These are phyloP conservation scores for Eueremaeus valkanovi DNA, from an alignment of 2,888 invertebrate genomes.

Conservation along the genomic window DNA sequence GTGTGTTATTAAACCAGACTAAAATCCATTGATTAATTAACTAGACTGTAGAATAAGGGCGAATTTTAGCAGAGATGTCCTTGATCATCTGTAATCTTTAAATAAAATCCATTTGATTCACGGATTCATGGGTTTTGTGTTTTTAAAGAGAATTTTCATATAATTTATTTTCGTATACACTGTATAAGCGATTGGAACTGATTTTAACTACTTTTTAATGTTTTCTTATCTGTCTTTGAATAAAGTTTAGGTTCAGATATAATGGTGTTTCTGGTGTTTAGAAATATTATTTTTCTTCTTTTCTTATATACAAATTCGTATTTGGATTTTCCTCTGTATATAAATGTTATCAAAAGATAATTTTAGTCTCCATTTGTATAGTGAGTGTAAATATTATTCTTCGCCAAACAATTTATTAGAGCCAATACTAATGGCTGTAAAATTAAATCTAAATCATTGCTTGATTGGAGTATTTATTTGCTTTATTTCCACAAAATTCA, in stretches of 20 bases:
- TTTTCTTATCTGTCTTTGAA: neutral
- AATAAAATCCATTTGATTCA: neutral
- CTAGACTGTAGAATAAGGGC: too few species aligned
- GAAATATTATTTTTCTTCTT: neutral
- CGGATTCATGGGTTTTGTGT: conserved; percentile 4
- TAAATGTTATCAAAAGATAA: too few species aligned
- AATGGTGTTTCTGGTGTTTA: too few species aligned
- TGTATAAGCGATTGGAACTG: neutral
- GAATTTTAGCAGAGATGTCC: too few species aligned
- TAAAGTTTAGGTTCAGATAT: neutral
- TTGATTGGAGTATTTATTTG: too few species aligned
- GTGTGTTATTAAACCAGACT: too few species aligned
- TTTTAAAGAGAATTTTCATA: neutral
- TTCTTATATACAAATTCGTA: neutral
- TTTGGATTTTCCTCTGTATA: neutral
- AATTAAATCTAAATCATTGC: neutral
- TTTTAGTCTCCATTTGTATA: neutral
- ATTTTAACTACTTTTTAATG: too few species aligned
- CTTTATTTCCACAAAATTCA: too few species aligned
- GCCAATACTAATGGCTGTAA: neutral
- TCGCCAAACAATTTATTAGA: neutral
- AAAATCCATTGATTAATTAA: too few species aligned
- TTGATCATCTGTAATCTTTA: neutral
- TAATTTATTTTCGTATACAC: neutral
- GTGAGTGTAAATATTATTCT: neutral